Base-by-base conservation (phyloP, 2,113 vertebrate species). In the Nyctereutes procyonoides region DNA sequence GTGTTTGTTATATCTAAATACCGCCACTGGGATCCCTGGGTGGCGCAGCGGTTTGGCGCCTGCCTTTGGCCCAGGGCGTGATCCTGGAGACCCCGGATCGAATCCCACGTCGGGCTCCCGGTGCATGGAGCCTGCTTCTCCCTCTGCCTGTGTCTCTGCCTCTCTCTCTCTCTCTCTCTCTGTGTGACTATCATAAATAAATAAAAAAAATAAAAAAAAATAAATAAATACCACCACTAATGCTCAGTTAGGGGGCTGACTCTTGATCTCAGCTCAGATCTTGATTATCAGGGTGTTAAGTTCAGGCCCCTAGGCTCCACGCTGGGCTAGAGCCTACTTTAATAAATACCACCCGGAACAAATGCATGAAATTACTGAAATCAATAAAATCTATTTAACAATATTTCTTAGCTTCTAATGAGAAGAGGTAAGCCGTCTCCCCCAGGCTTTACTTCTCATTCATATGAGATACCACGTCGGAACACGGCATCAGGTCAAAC, bases 401-500 rank as follows among this genome's bases (percentile, higher is more conserved):
- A 2, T 28, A 55, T 84, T 80, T 80, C 48, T 8, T 71, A 85
- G 51, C 16, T 88, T 97, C 63, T 73, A 83, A 28, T 8, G n/a
- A 62, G 22, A 67, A 79, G 79, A 67, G 5, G 58, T 62, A 35
- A 67, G 28, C 19, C 88, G 11, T 81, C 65, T 11, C 73, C 22
- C n/a, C 12, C 24, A 83, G 30, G 13, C 24, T 93, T 97, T 87
- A 76, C 65, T 95, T 94, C 32, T 95, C 65, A 81, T 58, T 90
- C 67, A 20, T 48, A 56, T 30, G 67, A 8, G 16, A 11, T 84
- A 79, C 43, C 35, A 83, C 12, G 19, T 55, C 77, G 63, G 67
- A 77, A 26, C 26, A 30, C 26, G 30, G 14, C 28, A 48, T 28
- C 69, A 51, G 35, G 53, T n/a, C 60, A 79, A 90, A 88, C 32